Conservation (phyloP, 2,888 invertebrate species). For the Rotaria magnacalcarata region DNA sequence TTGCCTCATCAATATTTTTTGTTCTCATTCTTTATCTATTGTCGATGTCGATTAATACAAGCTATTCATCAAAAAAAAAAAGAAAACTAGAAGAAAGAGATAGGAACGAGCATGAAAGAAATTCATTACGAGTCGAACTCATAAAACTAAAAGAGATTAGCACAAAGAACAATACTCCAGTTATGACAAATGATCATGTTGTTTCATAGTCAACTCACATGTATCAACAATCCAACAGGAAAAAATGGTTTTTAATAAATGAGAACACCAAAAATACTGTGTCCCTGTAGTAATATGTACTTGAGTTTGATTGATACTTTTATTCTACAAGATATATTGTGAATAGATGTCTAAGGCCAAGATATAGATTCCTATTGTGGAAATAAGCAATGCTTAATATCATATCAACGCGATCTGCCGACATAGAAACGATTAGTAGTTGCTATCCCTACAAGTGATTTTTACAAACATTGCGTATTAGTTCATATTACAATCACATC, state of each 20-base stretch:
- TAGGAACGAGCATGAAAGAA: not conserved
- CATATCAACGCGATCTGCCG: no score
- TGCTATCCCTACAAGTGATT: no score
- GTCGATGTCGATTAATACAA: conserved; percentile 1
- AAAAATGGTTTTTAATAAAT: not conserved
- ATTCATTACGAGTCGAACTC: not conserved
- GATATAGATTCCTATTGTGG: no score
- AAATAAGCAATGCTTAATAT: no score
- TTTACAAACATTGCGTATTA: no score
- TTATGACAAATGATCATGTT: not conserved
- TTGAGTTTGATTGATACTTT: not conserved
- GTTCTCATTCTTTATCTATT: not conserved
- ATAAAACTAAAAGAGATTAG: not conserved
- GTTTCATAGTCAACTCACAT: not conserved
- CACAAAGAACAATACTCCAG: not conserved
- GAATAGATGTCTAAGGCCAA: no score
- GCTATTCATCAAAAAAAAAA: not conserved
- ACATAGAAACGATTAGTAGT: no score
- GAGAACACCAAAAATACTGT: not conserved
- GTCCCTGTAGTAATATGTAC: not conserved
- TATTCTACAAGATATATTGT: not conserved
- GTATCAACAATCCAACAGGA: not conserved
- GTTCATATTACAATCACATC: no score
- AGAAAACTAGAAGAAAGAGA: no score
- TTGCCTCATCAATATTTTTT: not conserved